phyloP scores from a whole-genome alignment of 2,797 vertebrate species.

The Leucoraja ocellata region DNA sequence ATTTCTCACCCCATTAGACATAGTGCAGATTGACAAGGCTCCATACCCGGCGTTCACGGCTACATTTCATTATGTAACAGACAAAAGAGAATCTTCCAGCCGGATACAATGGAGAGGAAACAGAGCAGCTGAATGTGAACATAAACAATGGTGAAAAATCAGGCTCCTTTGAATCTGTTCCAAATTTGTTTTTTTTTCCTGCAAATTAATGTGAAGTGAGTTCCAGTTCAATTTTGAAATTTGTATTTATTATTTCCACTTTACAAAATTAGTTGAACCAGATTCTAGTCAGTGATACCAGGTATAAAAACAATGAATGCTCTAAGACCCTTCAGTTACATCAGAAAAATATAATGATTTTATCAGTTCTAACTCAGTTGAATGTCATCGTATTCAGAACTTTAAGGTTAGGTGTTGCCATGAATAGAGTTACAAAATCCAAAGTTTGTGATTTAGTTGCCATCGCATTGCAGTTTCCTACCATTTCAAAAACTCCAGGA shows the following conservation, averaged over 20 bases:
- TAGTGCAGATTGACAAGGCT: not conserved
- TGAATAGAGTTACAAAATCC: not conserved
- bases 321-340: not conserved
- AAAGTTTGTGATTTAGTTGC: not conserved
- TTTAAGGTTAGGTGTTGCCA: not conserved
- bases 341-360: not conserved
- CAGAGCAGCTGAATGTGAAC: not conserved
- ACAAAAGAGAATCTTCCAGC: not conserved
- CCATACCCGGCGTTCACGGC: not conserved
- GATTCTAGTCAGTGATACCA: not conserved
- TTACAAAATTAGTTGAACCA: not conserved
- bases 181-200: not conserved
- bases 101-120: conserved; percentile 1
- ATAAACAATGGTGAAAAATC: not conserved
- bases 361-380: not conserved
- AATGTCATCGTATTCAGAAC: not conserved
- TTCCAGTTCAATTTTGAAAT: not conserved
- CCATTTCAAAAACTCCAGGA: no score
- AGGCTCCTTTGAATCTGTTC: not conserved
- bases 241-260: not conserved
- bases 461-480: not conserved
- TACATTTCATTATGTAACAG: not conserved
- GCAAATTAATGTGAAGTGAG: not conserved
- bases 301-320: not conserved
- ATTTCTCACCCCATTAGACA: not conserved